phyloP scores from a whole-genome alignment of 2,797 vertebrate genomes.

The Acomys russatus region DNA sequence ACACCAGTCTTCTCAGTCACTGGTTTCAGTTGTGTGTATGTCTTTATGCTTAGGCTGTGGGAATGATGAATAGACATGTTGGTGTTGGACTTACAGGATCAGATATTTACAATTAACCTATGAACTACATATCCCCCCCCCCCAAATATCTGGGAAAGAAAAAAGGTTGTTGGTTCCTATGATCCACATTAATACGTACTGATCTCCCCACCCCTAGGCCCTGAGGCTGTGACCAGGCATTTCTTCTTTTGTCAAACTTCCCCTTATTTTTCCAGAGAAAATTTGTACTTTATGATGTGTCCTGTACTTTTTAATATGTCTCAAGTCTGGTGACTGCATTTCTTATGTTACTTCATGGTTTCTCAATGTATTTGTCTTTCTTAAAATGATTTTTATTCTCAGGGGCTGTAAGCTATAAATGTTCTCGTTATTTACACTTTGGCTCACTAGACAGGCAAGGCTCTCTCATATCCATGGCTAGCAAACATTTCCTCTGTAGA shows the following conservation, averaged over 20 bases:
- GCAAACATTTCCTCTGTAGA: background rate
- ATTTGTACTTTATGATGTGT: background rate
- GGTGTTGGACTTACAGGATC: background rate
- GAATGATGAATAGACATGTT: background rate
- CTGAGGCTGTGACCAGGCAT: background rate
- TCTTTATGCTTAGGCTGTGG: background rate
- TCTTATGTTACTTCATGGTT: background rate
- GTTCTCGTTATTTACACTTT: background rate
- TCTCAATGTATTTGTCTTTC: background rate
- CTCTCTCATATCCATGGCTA: background rate
- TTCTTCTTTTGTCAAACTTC: background rate
- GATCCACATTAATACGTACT: background rate
- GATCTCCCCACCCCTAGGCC: fast-evolving
- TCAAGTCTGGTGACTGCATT: background rate
- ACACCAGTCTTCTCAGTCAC: background rate
- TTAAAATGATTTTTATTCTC: background rate
- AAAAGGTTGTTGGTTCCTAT: background rate
- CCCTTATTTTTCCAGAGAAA: background rate
- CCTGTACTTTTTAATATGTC: background rate
- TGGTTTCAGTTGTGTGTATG: background rate
- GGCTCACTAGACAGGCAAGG: background rate
- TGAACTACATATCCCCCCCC: background rate
- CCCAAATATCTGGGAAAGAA: background rate
- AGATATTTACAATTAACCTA: background rate
- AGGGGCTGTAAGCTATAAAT: background rate